Base-by-base conservation (phyloP, 2,113 vertebrate genomes). In the Tragelaphus strepsiceros region DNA sequence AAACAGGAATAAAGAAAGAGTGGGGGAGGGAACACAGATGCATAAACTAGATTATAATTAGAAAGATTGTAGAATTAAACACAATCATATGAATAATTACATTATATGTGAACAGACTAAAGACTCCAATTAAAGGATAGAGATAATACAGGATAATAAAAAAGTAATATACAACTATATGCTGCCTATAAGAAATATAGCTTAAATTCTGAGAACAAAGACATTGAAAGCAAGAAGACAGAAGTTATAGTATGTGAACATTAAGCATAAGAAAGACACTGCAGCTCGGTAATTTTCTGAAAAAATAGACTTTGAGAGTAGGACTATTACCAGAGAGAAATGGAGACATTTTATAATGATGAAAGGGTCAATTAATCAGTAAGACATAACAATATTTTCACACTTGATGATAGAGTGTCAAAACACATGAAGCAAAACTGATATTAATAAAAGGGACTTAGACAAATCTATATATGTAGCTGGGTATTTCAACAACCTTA, bases 371-470 rank as follows among this genome's bases (percentile, higher is more conserved):
- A 62, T 80, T 94, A 35, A 82, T 88, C 35, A 94, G 59, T 39
- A 96, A 43, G 62, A 82, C 39, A 90, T 43, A 96, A 91, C 17
- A 96, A 90, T 88, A 82, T 89, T 97, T 98, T 92, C 87, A 88
- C 83, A 56, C 71, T 80, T 96, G 14, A 94, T 96, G 92, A 81
- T 59, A 96, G 64, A 30, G 3, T 91, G 71, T 97, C 90, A 95
- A 97, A 94, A 92, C 78, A 88, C 39, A 56, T 71, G 61, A 94
- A 84, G 15, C 30, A 83, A 91, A 90, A n/a, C 26, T 90, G 54
- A 35, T 32, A 51, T 46, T 86, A 93, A 39, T 67, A 64, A 96
- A 85, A 91, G 30, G 54, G 15, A 30, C 15, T 90, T 24, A 92
- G 35, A 93, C 7, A 97, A 78, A 90, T 53, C 10, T 17, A 67